Percentiles rank a stretch among this genome's conserved stretches.
Evolutionary conservation across 2,888 invertebrate genomes (phyloP).

Genomic region (Thera britannica): DNA sequence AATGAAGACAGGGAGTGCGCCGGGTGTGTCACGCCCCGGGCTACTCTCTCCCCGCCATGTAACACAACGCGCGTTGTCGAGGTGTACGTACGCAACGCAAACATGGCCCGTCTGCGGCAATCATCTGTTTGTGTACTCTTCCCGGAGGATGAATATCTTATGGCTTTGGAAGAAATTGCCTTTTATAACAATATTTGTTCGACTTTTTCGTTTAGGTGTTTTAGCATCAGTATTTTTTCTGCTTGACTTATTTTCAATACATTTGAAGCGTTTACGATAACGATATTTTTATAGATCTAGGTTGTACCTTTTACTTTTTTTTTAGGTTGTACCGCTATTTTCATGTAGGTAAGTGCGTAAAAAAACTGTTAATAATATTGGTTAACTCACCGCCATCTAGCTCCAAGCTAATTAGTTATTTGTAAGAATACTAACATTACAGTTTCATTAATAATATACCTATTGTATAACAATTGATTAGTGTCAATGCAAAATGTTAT

Average conservation of each 20-base stretch:
- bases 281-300: no score
- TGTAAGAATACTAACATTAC: no score
- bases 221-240: not conserved
- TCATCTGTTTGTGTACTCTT: conserved; percentile 40
- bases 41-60: conserved; percentile 47
- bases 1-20: conserved; percentile 63
- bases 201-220: not conserved
- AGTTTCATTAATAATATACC: no score
- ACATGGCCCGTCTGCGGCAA: conserved; percentile 35
- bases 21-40: conserved; percentile 46
- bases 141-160: conserved; percentile 38
- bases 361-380: no score
- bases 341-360: no score
- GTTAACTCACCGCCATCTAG: no score
- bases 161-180: conserved; percentile 38
- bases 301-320: no score
- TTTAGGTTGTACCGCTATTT: no score
- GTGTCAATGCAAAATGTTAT: no score
- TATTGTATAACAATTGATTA: no score
- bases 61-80: conserved; percentile 32
- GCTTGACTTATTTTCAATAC: not conserved
- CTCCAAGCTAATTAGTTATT: no score
- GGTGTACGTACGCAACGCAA: conserved; percentile 41
- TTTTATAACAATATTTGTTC: conserved; percentile 32
- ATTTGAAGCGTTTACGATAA: no score